Conservation (phyloP, 2,797 vertebrate species). For the Carduelis carduelis region DNA sequence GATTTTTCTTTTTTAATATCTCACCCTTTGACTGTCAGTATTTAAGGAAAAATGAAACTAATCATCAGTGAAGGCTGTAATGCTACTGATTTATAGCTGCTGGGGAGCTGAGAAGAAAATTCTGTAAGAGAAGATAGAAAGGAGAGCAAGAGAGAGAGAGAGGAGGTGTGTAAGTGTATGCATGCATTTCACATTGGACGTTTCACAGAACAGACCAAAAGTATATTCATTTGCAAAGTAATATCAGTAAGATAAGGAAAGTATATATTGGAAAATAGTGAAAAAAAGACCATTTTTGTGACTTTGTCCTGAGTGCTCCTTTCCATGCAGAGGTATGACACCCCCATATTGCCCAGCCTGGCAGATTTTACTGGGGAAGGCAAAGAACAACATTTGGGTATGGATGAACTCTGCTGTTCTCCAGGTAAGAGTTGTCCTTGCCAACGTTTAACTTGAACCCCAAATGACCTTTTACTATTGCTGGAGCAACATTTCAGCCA, state of each 20-base stretch:
- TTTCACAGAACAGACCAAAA: neutral
- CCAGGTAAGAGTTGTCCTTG: neutral
- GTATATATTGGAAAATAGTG: neutral
- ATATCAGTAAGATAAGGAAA: neutral
- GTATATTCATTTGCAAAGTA: neutral
- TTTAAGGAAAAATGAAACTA: conserved; percentile 16
- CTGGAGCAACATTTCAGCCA: neutral
- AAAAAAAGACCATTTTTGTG: neutral
- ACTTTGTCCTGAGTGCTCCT: neutral
- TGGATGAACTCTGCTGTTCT: neutral
- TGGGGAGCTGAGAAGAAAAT: neutral
- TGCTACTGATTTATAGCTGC: neutral
- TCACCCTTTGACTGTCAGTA: neutral
- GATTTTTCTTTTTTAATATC: conserved; percentile 17
- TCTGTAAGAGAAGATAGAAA: neutral
- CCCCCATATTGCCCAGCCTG: neutral
- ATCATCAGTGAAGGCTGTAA: neutral
- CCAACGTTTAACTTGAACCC: neutral
- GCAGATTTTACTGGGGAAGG: neutral
- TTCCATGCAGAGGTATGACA: neutral
- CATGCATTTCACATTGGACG: neutral
- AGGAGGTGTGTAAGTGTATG: neutral
- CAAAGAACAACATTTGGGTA: neutral
- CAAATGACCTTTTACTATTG: neutral
- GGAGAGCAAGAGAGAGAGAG: too few species aligned